phyloP scores from a whole-genome alignment of 2,113 vertebrate species.

The Carlito syrichta region DNA sequence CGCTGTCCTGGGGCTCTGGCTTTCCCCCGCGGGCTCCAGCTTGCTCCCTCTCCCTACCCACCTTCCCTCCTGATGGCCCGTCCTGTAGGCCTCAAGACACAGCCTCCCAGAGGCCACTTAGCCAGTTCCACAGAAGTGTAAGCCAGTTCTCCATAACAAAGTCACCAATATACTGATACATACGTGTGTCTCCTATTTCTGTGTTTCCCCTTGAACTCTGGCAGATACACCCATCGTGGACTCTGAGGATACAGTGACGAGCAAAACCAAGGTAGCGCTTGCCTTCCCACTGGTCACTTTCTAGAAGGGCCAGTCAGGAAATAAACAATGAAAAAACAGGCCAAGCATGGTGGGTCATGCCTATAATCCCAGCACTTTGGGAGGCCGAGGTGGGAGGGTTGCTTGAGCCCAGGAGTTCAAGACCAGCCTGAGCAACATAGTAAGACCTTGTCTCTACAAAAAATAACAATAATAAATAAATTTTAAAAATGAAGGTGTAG shows the following conservation, averaged over 20 bases:
- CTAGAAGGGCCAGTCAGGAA: background rate
- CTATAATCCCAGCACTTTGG: too few species aligned
- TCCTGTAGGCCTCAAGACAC: background rate
- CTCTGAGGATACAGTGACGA: background rate
- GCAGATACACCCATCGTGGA: background rate
- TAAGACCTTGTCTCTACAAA: too few species aligned
- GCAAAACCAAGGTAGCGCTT: rapidly evolving
- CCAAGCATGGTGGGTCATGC: too few species aligned
- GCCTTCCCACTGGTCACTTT: background rate
- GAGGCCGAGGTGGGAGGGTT: too few species aligned
- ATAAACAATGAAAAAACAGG: background rate
- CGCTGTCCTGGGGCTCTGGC: background rate
- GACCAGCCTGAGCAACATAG: too few species aligned
- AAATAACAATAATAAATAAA: too few species aligned
- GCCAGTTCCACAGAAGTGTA: background rate
- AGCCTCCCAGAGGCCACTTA: background rate
- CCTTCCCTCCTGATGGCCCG: background rate
- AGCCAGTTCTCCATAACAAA: background rate
- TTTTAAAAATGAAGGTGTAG: too few species aligned
- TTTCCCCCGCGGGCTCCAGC: background rate
- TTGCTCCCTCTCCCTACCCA: background rate
- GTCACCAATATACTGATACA: rapidly evolving
- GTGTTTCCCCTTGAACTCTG: background rate
- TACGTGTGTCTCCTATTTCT: background rate
- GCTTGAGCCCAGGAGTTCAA: too few species aligned